Base-by-base conservation (phyloP, 2,113 vertebrate genomes). In the Phyllostomus discolor region DNA sequence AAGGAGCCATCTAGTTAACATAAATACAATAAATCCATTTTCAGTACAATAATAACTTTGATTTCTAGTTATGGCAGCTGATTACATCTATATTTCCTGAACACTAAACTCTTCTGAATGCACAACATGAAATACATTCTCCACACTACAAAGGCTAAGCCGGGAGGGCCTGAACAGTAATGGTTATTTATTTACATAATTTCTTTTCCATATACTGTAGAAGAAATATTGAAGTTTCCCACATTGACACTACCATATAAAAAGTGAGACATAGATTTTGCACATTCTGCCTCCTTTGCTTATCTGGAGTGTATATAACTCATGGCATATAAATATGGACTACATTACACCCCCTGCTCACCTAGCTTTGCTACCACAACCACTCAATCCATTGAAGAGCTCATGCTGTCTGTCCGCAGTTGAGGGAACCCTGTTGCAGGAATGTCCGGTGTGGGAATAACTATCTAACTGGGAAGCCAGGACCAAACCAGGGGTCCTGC, bases 121-220 rank as follows among this genome's bases (percentile, higher is more conserved):
- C 69, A 92, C 98, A 98, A 98, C 96, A 97, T 98, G 98, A 99
- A 98, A 98, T 99, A 98, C 97, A 97, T 96, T 97, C 97, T 97
- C 92, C 3, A 92, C 78, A 97, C 95, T 98, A 98, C 97, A 98
- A 98, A 98, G 95, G 76, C 90, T 93, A 98, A 98, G 95, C 96
- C 90, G 94, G 97, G 97, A 97, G 90, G 97, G 96, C 97, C 96
- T 97, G 97, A 98, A 97, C 97, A 97, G 98, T 98, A 98, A 98
- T 98, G 98, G 97, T 98, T 98, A 98, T 98, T 98, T 99, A 98
- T 98, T 98, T 98, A 98, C 98, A 98, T 98, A 98, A 98, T 98
- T 98, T 98, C 98, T 98, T 98, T 98, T 97, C 97, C 98, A 98
- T 97, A 97, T 93, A 97, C 97, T 95, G 93, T 87, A 95, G 91